Percentiles rank a stretch among this genome's conserved stretches.
Conservation (phyloP, 2,888 invertebrate genomes). For the Tachystola acroxantha region DNA sequence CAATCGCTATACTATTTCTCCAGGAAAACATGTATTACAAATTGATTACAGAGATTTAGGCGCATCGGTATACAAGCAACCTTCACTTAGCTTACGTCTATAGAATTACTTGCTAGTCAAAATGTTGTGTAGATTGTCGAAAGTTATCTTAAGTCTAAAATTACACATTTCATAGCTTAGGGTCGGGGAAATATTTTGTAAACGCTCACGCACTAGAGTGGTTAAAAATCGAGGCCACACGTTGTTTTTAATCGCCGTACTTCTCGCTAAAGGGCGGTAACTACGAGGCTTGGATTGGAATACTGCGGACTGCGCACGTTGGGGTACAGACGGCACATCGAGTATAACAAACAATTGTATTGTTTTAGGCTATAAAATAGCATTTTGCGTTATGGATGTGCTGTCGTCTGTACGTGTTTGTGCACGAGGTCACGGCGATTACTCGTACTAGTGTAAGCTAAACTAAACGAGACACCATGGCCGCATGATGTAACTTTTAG, state of each 20-base stretch:
- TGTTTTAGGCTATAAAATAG: no score
- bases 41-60: slow-evolving; percentile 32
- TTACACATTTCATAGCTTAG: slow-evolving; percentile 74
- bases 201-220: slow-evolving; percentile 38
- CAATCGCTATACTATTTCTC: slow-evolving; percentile 41
- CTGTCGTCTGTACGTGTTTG: no score
- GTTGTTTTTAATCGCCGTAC: slow-evolving; percentile 45
- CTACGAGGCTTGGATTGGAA: neutral
- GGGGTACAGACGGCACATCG: no score
- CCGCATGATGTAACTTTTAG: slow-evolving; percentile 70
- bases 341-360: no score
- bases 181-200: slow-evolving; percentile 43
- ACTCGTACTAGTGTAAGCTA: slow-evolving; percentile 40
- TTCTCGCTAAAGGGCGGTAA: slow-evolving; percentile 17
- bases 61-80: slow-evolving; percentile 38
- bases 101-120: slow-evolving; percentile 27
- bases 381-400: no score
- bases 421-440: slow-evolving; percentile 46
- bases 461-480: slow-evolving; percentile 67
- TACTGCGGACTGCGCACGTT: no score
- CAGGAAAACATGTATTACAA: slow-evolving; percentile 43
- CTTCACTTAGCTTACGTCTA: slow-evolving; percentile 42
- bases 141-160: slow-evolving; percentile 35
- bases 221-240: slow-evolving; percentile 74
- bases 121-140: slow-evolving; percentile 17